Evolutionary conservation across 1,140 invertebrate species (phyloP), one percentile per base, ranked within the genome.

Genomic region (Drosophila repleta): DNA sequence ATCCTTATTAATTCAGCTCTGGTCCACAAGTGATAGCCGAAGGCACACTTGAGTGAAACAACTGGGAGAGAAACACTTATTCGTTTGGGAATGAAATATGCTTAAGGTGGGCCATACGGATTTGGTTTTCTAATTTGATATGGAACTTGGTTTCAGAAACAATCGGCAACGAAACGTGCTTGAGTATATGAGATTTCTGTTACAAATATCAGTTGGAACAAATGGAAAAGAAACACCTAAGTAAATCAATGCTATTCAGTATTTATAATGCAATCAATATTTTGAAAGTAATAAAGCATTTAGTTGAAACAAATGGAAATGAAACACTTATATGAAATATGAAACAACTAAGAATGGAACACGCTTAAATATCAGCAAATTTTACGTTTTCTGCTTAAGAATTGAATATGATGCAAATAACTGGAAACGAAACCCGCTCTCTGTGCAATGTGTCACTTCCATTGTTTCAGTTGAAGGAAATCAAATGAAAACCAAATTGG

Each of bases 1-100:
- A 73, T 41, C 60, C 35, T 52, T 20, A 15, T 48, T 57, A 35
- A 52, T 53, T n/a, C n/a, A n/a, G 7, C 4, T 0, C n/a, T 32
- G 3, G n/a, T 26, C 10, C 6, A 43, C n/a, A 17, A 6, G 17
- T 8, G 39, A 17, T 35, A 7, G 39, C 15, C 2, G 5, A 8
- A 3, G 39, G 6, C n/a, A 43, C n/a, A 15, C 1, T 7, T 26
- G n/a, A 20, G 5, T 21, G 20, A 21, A 20, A 24, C 17, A 43
- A 18, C 1, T 43, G 32, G 11, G 6, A 35, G 11, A 11, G 32
- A 13, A 35, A 35, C 10, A 35, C 10, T 0, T 10, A 35, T 13
- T 13, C 26, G 6, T 4, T 29, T 4, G 32, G 1, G 32, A 35
- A 3, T 35, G 11, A 13, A 11, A 35, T 13, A 35, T 13, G 11